These are phyloP conservation scores for Crocuta crocuta DNA, from an alignment of 2,113 vertebrate genomes.

Conservation along the genomic window DNA sequence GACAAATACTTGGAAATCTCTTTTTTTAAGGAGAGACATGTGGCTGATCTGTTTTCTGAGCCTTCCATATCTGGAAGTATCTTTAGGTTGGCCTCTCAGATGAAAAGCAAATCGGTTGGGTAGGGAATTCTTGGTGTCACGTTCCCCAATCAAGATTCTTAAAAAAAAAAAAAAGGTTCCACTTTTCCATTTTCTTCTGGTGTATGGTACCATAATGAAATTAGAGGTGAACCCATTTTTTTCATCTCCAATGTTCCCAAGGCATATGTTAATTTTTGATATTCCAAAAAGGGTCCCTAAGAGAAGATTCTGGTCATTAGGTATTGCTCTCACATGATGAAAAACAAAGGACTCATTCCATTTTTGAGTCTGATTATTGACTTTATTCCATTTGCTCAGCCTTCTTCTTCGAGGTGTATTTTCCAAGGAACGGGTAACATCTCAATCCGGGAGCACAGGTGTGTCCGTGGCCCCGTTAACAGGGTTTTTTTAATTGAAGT, in stretches of 20 bases:
- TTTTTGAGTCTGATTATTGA: neutral
- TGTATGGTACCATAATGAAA: neutral
- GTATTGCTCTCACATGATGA: neutral
- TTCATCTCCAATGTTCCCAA: neutral
- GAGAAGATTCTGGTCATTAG: neutral
- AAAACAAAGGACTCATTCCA: neutral
- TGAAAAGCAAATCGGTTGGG: neutral
- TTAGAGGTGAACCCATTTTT: neutral
- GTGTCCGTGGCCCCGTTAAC: neutral
- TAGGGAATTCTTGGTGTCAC: neutral
- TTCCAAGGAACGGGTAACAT: neutral
- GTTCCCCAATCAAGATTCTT: neutral
- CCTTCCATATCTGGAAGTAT: neutral
- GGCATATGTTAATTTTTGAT: neutral
- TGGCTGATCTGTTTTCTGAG: neutral
- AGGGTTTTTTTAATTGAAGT: neutral
- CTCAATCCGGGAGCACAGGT: neutral
- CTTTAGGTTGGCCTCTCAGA: neutral
- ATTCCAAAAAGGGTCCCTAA: neutral
- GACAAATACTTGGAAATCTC: no score
- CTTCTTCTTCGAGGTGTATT: neutral
- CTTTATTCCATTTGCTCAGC: neutral
- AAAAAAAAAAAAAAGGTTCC: neutral
- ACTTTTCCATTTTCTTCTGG: neutral
- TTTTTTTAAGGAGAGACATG: neutral